These are phyloP conservation scores for Bucorvus abyssinicus DNA, from an alignment of 2,797 vertebrate genomes.

Conservation along the genomic window DNA sequence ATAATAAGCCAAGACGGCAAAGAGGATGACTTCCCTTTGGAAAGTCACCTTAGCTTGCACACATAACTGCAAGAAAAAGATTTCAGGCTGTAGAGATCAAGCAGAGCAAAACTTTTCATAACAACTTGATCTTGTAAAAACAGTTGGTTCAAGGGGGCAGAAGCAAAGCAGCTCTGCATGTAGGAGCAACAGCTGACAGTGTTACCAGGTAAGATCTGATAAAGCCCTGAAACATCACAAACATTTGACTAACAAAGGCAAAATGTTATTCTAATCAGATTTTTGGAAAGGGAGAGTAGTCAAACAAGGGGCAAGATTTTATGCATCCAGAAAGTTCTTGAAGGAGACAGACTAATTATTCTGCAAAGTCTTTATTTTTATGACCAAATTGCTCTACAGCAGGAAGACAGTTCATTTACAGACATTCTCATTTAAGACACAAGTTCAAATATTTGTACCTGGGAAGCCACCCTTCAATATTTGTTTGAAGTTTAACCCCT, in stretches of 20 bases:
- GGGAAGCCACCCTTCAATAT: neutral
- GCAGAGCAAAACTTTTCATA: slow-evolving; percentile 4
- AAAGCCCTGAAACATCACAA: neutral
- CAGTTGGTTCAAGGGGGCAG: neutral
- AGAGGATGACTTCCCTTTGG: neutral
- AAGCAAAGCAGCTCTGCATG: neutral
- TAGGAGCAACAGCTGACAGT: neutral
- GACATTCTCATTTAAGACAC: neutral
- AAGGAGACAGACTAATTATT: neutral
- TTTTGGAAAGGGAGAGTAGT: neutral
- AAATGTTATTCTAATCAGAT: neutral
- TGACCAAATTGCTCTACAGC: neutral
- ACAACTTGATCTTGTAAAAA: neutral
- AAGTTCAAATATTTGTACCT: neutral
- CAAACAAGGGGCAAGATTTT: neutral
- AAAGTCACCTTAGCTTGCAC: neutral
- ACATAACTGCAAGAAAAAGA: neutral
- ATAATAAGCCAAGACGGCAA: neutral
- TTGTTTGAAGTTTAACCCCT: neutral
- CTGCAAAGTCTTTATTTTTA: neutral
- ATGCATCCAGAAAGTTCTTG: neutral
- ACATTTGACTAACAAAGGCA: neutral
- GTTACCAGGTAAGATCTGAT: neutral
- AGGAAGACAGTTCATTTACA: neutral
- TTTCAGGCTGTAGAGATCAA: slow-evolving; percentile 11